Base-by-base conservation (phyloP, 1,140 invertebrate genomes). In the Caerostris darwini region DNA sequence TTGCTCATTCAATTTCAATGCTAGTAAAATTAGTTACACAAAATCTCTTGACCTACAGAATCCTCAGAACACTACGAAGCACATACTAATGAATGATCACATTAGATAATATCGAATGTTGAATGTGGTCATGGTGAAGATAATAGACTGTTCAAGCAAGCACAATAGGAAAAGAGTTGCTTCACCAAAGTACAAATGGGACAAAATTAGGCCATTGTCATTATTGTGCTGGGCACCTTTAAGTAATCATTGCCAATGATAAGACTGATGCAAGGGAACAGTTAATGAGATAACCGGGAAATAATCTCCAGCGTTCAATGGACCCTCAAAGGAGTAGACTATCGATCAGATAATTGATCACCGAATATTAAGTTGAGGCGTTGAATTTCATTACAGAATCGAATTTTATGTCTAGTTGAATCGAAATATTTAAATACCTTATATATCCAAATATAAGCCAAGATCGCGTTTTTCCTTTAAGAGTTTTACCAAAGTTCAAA, bases 201-300 rank as follows among this genome's bases (percentile, higher is more conserved):
- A 7, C 3, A 3, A 59, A 85, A 85, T 85, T 85, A 7, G 83
- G 83, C 19, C 83, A 85, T 50, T 58, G 54, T 85, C 83, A 85
- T 85, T 85, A 58, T 10, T 19, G 17, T 8, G 19, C 7, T 57
- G 83, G 8, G 57, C 83, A 58, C 5, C 81, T 17, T 54, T 83
- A 54, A 5, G 81, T 3, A 54, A 19, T 56, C 57, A 34, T 57
- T n/a, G 83, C 17, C 57, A 34, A 85, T 85, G 82, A 59, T 85
- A 58, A 58, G 83, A 59, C 56, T 34, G 83, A 85, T 85, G 5
- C 8, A 57, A 85, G 83, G 83, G 83, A 17, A n/a, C 56, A 34
- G 6, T 34, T 85, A 85, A 85, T 57, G 19, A 19, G 54, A 3
- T 56, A 19, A 59, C 57, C 6, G 83, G 58, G 58, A 59, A 56